Evolutionary conservation across 2,888 invertebrate species (phyloP).

Genomic region (Drosophila recens): DNA sequence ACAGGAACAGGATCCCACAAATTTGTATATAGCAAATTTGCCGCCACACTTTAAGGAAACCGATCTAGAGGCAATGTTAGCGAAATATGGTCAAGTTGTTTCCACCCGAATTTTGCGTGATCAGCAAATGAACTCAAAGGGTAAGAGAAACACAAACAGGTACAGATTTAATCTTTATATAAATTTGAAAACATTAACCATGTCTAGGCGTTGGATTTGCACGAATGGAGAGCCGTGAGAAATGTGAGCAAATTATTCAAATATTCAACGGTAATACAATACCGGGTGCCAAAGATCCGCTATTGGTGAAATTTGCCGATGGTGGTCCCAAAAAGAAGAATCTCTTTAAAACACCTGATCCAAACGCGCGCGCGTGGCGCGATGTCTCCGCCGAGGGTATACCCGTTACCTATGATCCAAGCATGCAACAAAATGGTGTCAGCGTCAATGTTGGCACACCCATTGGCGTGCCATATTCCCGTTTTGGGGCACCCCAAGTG

Average conservation of each 20-base stretch:
- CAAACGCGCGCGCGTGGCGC: slow-evolving; percentile 88
- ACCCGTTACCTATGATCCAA: slow-evolving; percentile 85
- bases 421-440: slow-evolving; percentile 85
- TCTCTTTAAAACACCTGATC: slow-evolving; percentile 88
- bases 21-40: slow-evolving; percentile 99
- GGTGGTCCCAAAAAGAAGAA: slow-evolving; percentile 96
- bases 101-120: slow-evolving; percentile 98
- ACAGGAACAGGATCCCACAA: slow-evolving; percentile 99
- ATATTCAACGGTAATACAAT: slow-evolving; percentile 96
- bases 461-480: slow-evolving; percentile 84
- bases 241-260: slow-evolving; percentile 97
- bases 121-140: slow-evolving; percentile 95
- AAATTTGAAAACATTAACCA: background rate
- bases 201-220: slow-evolving; percentile 89
- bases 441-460: slow-evolving; percentile 85
- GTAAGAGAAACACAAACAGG: slow-evolving; percentile 57
- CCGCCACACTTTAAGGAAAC: slow-evolving; percentile 97
- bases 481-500: slow-evolving; percentile 87
- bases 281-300: slow-evolving; percentile 95
- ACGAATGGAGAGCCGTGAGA: slow-evolving; percentile 98
- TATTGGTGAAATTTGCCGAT: slow-evolving; percentile 99
- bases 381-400: slow-evolving; percentile 87
- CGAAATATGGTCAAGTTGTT: slow-evolving; percentile 97
- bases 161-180: background rate
- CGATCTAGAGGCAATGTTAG: slow-evolving; percentile 96